Percentiles rank a stretch among this genome's conserved stretches.
These are phyloP conservation scores for Dicrurus megarhynchus DNA, from an alignment of 2,113 vertebrate genomes.

Conservation along the genomic window DNA sequence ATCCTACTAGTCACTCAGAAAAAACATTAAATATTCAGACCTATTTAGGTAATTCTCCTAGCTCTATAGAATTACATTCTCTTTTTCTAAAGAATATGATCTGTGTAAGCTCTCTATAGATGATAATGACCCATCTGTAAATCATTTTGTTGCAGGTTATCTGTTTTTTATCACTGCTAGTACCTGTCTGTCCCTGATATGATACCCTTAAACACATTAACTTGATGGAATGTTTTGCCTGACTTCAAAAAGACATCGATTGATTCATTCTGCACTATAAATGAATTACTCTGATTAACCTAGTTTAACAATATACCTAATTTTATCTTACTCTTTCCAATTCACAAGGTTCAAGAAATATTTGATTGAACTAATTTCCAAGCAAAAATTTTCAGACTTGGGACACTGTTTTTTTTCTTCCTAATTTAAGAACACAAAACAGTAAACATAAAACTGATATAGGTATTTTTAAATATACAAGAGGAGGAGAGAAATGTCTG, in stretches of 20 bases:
- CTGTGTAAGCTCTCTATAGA: constrained; percentile 46
- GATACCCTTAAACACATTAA: constrained; percentile 70
- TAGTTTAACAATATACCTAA: constrained; percentile 19
- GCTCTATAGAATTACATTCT: constrained; percentile 25
- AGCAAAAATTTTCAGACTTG: constrained; percentile 8
- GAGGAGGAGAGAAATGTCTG: constrained; percentile 16
- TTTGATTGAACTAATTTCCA: background rate
- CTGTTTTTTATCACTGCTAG: constrained; percentile 77
- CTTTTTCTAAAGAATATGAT: constrained; percentile 55
- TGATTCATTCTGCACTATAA: constrained; percentile 54
- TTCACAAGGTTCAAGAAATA: constrained; percentile 22
- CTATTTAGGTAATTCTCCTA: constrained; percentile 19
- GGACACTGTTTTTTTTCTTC: background rate
- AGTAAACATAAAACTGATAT: constrained; percentile 41
- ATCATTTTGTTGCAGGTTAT: constrained; percentile 71
- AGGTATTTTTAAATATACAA: constrained; percentile 57
- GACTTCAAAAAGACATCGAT: constrained; percentile 70
- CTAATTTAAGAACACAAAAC: constrained; percentile 43
- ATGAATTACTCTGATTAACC: constrained; percentile 34
- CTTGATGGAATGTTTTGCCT: constrained; percentile 72
- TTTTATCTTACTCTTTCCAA: constrained; percentile 11
- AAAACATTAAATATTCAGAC: constrained; percentile 39
- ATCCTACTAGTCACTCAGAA: background rate
- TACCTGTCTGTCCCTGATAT: constrained; percentile 79
- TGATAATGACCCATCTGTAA: constrained; percentile 73